Evolutionary conservation across 2,797 vertebrate species (phyloP).

Genomic region (Myotis myotis): DNA sequence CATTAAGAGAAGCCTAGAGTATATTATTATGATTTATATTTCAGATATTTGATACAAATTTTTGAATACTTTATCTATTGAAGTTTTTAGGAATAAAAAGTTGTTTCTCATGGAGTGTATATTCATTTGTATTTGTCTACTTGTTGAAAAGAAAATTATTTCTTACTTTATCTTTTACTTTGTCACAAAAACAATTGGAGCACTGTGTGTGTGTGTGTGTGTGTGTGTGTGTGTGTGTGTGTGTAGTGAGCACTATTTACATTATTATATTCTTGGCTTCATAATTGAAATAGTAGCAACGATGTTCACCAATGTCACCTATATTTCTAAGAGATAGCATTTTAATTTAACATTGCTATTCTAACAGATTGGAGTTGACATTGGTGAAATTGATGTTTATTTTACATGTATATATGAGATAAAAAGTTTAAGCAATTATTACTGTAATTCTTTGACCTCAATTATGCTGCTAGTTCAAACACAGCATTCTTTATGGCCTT

Average conservation of each 20-base stretch:
- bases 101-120: neutral
- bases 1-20: neutral
- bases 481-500: neutral
- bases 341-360: neutral
- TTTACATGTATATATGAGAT: neutral
- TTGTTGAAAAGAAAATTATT: neutral
- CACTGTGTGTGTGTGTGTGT: neutral
- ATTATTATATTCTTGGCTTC: neutral
- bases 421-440: constrained; percentile 38
- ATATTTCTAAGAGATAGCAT: neutral
- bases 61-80: neutral
- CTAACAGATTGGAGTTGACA: neutral
- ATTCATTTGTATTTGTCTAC: neutral
- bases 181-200: neutral
- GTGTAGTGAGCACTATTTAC: neutral
- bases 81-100: neutral
- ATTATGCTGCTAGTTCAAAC: constrained; percentile 16
- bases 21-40: neutral
- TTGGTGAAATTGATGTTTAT: constrained; percentile 45
- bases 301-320: neutral
- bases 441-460: neutral
- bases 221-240: neutral
- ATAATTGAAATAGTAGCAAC: neutral
- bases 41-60: neutral
- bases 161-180: neutral